Percentiles rank a stretch among this genome's conserved stretches.
phyloP scores from a whole-genome alignment of 2,113 vertebrate genomes.

The Anoura caudifer region DNA sequence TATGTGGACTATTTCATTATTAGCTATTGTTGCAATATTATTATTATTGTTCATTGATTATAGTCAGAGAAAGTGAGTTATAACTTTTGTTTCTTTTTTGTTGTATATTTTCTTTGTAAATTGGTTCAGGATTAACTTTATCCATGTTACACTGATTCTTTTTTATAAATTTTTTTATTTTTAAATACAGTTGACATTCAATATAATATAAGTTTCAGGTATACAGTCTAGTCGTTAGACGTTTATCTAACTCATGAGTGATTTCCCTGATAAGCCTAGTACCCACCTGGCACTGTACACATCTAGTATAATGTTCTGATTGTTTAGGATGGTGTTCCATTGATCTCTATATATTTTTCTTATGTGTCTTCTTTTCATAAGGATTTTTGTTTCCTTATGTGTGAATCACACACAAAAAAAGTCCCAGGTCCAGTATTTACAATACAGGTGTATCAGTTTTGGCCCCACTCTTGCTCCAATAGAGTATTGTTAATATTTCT shows the following conservation, averaged over 20 bases:
- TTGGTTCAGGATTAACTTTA: neutral
- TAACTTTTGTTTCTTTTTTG: neutral
- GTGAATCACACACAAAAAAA: neutral
- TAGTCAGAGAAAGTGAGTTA: neutral
- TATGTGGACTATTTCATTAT: neutral
- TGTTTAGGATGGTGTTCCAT: neutral
- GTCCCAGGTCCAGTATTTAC: neutral
- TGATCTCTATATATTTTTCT: neutral
- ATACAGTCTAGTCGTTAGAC: too few relatives aligned
- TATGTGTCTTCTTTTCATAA: neutral
- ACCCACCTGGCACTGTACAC: too few relatives aligned
- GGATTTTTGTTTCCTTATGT: neutral
- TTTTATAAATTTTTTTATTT: too few relatives aligned
- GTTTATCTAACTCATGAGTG: too few relatives aligned
- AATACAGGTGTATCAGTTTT: neutral
- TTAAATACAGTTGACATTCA: too few relatives aligned
- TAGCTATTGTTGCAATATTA: neutral
- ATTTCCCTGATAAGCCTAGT: too few relatives aligned
- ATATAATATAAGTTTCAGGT: too few relatives aligned
- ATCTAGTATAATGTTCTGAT: neutral
- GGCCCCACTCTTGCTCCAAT: neutral
- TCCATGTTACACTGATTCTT: neutral
- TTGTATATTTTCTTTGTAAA: neutral
- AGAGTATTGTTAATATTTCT: neutral
- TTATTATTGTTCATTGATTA: neutral